Evolutionary conservation across 2,113 vertebrate genomes (phyloP).

Genomic region (Morone saxatilis): DNA sequence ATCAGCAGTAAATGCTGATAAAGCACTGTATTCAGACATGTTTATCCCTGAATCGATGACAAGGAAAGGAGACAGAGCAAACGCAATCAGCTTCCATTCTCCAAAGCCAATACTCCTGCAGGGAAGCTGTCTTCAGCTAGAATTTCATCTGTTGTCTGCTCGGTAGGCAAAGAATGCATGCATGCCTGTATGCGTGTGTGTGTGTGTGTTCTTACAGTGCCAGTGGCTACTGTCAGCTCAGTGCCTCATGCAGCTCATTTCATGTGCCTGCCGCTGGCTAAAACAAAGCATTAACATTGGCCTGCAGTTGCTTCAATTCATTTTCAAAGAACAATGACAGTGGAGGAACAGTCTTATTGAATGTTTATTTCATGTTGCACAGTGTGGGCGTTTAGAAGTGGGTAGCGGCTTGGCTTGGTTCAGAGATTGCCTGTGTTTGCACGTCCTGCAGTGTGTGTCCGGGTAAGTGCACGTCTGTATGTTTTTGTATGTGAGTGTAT

Average conservation of each 20-base stretch:
- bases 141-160: slow-evolving; percentile 77
- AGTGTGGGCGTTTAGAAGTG: slow-evolving; percentile 75
- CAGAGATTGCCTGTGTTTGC: slow-evolving; percentile 60
- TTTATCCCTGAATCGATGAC: slow-evolving; percentile 77
- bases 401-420: slow-evolving; percentile 66
- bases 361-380: slow-evolving; percentile 79
- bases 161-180: slow-evolving; percentile 45
- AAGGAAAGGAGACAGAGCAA: slow-evolving; percentile 67
- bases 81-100: slow-evolving; percentile 77
- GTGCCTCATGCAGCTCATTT: slow-evolving; percentile 74
- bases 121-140: slow-evolving; percentile 73
- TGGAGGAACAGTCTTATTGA: slow-evolving; percentile 71
- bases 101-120: slow-evolving; percentile 78
- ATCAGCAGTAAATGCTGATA: slow-evolving; percentile 71
- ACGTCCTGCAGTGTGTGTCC: slow-evolving; percentile 41
- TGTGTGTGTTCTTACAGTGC: slow-evolving; percentile 68
- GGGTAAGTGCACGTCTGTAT: slow-evolving; percentile 54
- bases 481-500: slow-evolving; percentile 49
- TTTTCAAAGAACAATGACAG: slow-evolving; percentile 81
- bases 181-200: slow-evolving; percentile 32
- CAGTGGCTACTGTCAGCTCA: slow-evolving; percentile 81
- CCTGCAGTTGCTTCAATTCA: slow-evolving; percentile 78
- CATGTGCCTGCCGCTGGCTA: slow-evolving; percentile 76
- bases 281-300: slow-evolving; percentile 82
- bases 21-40: slow-evolving; percentile 64